Evolutionary conservation across 2,797 vertebrate species (phyloP).

Genomic region (Lophotriccus pileatus): DNA sequence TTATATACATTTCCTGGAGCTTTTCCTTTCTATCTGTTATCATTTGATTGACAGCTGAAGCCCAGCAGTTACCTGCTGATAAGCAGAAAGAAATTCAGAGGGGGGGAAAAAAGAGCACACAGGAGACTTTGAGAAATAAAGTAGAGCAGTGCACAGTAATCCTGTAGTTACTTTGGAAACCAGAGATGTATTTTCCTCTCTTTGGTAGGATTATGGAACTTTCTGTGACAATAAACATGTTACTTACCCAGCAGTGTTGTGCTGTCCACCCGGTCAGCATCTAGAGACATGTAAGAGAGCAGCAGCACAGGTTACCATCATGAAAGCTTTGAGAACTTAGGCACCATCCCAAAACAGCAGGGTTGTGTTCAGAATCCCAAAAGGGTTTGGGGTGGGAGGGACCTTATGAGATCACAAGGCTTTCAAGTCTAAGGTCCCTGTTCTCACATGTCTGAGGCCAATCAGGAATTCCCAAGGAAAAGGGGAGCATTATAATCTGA

Average conservation of each 20-base stretch:
- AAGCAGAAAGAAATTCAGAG: not conserved
- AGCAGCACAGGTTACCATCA: not conserved
- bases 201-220: not conserved
- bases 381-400: not conserved
- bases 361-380: not conserved
- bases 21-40: not conserved
- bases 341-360: not conserved
- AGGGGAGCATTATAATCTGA: not conserved
- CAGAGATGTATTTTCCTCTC: not conserved
- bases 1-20: not conserved
- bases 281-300: conserved; percentile 26
- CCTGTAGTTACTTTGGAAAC: not conserved
- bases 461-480: not conserved
- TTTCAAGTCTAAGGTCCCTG: not conserved
- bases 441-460: not conserved
- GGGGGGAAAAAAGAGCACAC: not conserved
- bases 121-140: not conserved
- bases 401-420: not conserved
- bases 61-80: not conserved
- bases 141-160: not conserved
- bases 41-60: not conserved
- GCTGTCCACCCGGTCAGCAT: conserved; percentile 70
- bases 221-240: not conserved
- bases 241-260: conserved; percentile 64
- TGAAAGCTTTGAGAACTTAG: not conserved